These are phyloP conservation scores for Astatoreochromis straeleni DNA, from an alignment of 2,113 vertebrate genomes.

Conservation along the genomic window DNA sequence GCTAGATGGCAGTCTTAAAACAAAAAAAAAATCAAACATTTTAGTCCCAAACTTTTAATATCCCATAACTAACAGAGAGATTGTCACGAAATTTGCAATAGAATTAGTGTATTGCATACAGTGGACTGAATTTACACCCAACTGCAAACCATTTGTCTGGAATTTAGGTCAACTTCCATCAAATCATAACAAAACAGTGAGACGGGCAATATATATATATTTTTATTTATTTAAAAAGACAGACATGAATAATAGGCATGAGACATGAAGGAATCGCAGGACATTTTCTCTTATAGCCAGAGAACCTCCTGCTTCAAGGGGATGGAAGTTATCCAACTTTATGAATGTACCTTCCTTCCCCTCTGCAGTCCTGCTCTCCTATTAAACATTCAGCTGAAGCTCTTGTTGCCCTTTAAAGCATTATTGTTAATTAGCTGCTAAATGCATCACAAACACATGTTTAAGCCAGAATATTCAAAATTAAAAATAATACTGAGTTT, in stretches of 20 bases:
- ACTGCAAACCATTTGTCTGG: neutral
- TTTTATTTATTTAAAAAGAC: constrained; percentile 61
- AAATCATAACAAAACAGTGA: neutral
- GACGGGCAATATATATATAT: neutral
- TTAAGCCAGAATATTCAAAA: neutral
- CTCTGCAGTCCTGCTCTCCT: neutral
- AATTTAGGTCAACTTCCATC: neutral
- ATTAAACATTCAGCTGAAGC: neutral
- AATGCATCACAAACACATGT: neutral
- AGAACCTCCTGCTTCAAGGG: neutral
- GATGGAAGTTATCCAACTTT: neutral
- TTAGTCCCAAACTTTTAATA: neutral
- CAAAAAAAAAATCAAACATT: neutral
- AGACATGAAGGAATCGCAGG: neutral
- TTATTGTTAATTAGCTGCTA: neutral
- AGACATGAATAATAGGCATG: constrained; percentile 24
- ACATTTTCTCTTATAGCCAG: neutral
- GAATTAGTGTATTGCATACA: neutral
- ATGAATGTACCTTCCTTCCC: neutral
- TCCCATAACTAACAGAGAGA: neutral
- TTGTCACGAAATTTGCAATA: neutral
- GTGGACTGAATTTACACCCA: neutral
- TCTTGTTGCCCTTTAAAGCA: neutral
- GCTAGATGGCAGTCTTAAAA: neutral
- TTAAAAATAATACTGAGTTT: neutral